These are phyloP conservation scores for Whitmania pigra DNA, from an alignment of 1,140 invertebrate species.

Conservation along the genomic window DNA sequence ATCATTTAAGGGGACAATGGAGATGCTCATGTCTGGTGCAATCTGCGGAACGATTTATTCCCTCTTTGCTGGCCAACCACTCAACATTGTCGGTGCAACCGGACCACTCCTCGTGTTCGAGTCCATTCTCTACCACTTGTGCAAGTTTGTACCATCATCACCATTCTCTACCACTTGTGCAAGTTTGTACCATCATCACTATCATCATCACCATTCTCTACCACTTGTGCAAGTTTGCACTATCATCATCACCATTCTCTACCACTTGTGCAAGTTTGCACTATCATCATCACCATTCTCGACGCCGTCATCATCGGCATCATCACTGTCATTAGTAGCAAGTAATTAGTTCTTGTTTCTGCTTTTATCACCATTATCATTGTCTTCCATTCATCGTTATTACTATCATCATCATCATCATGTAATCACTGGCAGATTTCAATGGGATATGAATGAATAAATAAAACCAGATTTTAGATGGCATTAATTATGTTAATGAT, in stretches of 20 bases:
- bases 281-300: too few species aligned
- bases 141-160: constrained; percentile 40
- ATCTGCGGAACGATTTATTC: constrained; percentile 41
- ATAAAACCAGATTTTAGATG: too few species aligned
- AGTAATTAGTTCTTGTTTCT: neutral
- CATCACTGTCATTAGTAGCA: too few species aligned
- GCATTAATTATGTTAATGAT: too few species aligned
- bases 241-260: too few species aligned
- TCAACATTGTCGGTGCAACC: constrained; percentile 43
- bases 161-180: too few species aligned
- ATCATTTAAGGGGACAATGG: constrained; percentile 35
- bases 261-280: too few species aligned
- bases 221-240: too few species aligned
- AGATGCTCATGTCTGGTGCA: constrained; percentile 51
- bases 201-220: too few species aligned
- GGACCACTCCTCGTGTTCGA: constrained; percentile 77
- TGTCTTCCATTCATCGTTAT: neutral
- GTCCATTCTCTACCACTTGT: constrained; percentile 89
- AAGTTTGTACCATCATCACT: too few species aligned
- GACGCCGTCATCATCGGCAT: too few species aligned
- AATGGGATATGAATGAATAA: too few species aligned
- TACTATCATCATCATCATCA: neutral
- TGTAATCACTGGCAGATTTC: neutral
- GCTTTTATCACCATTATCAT: neutral
- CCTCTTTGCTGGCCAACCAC: constrained; percentile 43